Conservation (phyloP, 2,113 vertebrate genomes). For the Rhombomys opimus region DNA sequence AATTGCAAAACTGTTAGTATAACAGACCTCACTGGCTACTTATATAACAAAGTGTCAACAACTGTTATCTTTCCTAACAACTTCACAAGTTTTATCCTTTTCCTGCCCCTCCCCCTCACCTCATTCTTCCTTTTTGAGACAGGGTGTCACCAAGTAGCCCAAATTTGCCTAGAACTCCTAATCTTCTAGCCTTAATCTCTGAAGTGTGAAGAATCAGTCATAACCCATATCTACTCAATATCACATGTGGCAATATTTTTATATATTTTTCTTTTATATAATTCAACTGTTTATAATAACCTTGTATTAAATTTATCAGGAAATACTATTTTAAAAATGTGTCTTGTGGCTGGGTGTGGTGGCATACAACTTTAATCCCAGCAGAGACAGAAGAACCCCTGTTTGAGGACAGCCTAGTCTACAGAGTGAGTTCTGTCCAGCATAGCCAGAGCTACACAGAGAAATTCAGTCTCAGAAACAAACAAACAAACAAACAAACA, state of each 20-base stretch:
- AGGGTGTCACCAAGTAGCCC: not conserved
- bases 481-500: not conserved
- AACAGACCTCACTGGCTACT: not conserved
- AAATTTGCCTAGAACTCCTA: not conserved
- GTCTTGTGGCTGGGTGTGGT: not conserved
- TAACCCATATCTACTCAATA: not conserved
- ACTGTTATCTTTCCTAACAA: not conserved
- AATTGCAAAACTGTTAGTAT: slow-evolving; percentile 4
- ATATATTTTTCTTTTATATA: not conserved
- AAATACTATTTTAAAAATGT: not conserved
- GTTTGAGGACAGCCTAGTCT: not conserved
- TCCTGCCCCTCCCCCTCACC: not conserved
- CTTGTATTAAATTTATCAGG: slow-evolving; percentile 19
- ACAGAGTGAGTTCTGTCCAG: not conserved
- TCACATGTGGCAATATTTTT: not conserved
- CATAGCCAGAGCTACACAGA: not conserved
- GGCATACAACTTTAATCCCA: not conserved
- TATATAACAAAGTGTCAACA: not conserved
- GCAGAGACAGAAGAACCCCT: not conserved
- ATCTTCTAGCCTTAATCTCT: not conserved
- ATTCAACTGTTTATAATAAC: not conserved
- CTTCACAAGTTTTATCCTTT: not conserved
- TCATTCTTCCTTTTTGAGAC: not conserved
- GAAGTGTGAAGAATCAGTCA: too few relatives aligned
- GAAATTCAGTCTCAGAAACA: not conserved